Evolutionary conservation across 2,113 vertebrate genomes (phyloP).

Genomic region (Corythaeola cristata): DNA sequence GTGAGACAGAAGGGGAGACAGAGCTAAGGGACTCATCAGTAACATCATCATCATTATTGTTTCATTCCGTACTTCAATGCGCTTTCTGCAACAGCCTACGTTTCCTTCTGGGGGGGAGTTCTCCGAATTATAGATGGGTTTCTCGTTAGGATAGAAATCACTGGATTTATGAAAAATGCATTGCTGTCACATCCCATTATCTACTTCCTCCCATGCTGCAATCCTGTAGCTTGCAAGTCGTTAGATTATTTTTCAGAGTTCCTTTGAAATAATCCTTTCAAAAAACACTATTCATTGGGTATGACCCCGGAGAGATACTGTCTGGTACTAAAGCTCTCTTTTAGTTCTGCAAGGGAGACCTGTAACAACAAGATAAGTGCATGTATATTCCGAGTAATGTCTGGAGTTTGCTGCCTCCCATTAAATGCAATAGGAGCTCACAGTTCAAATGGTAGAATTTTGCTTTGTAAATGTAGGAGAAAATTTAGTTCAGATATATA

Average conservation of each 20-base stretch:
- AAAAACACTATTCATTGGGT: conserved; percentile 57
- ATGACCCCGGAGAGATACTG: conserved; percentile 60
- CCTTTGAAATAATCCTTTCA: conserved; percentile 61
- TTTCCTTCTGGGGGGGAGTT: conserved; percentile 19
- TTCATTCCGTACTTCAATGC: conserved; percentile 53
- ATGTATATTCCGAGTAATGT: conserved; percentile 43
- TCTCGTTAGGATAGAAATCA: conserved; percentile 51
- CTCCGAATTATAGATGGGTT: conserved; percentile 55
- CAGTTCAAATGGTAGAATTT: conserved; percentile 55
- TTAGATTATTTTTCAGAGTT: conserved; percentile 57
- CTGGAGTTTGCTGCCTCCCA: conserved; percentile 47
- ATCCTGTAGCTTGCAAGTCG: conserved; percentile 63
- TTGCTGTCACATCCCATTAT: conserved; percentile 65
- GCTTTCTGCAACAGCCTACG: not conserved
- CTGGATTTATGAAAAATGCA: conserved; percentile 64
- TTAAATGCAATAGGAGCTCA: conserved; percentile 44
- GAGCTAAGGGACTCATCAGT: conserved; percentile 57
- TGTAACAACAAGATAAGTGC: conserved; percentile 69
- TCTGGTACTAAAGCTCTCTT: conserved; percentile 55
- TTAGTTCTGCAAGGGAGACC: conserved; percentile 33
- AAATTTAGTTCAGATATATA: conserved; percentile 54
- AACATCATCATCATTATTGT: conserved; percentile 57
- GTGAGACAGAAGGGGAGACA: conserved; percentile 14
- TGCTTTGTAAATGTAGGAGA: conserved; percentile 65
- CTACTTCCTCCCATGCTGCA: conserved; percentile 63